Base-by-base conservation (phyloP, 2,797 vertebrate species). In the Phrynocephalus vlangalii region DNA sequence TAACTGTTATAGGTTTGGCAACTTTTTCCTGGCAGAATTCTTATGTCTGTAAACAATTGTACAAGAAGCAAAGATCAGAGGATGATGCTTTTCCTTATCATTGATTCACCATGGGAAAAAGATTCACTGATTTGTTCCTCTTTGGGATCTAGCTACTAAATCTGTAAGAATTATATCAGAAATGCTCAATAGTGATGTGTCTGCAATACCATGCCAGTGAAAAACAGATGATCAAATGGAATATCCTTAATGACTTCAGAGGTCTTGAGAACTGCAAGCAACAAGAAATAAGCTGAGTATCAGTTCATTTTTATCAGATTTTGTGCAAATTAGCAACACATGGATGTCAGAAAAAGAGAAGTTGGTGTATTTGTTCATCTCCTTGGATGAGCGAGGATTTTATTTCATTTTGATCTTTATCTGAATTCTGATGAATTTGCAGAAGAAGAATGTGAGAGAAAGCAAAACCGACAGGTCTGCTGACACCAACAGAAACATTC, bases 281-380 rank as follows among this genome's bases (percentile, higher is more conserved):
- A 13, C 18, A 63, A 63, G 9, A 71, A 71, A 22, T 20, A 73
- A 7, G 15, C 16, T 33, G 38, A 76, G 5, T 73, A 13, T 73
- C 30, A 73, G 6, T 28, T 15, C 30, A 28, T 72, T 33, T 73
- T 73, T 11, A 26, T 22, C 75, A 3, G 50, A 28, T 50, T n/a
- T n/a, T 26, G 87, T 88, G 83, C 86, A 87, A 93, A 90, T 79
- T 24, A 48, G 9, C 9, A 56, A 56, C 52, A 56, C 13, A 13
- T 56, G 2, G 52, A 13, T 56, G 13, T 13, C 52, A 56, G 52
- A 56, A 13, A 9, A 56, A 56, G 52, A 56, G 10, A 56, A 56
- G 13, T 9, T 10, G 52, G 52, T 56, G 52, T 56, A 56, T 56
- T 56, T 1, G 11, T 7, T 56, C 52, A 56, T 56, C 52, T 13